Base-by-base conservation (phyloP, 2,888 invertebrate genomes). In the Conus canariensis region DNA sequence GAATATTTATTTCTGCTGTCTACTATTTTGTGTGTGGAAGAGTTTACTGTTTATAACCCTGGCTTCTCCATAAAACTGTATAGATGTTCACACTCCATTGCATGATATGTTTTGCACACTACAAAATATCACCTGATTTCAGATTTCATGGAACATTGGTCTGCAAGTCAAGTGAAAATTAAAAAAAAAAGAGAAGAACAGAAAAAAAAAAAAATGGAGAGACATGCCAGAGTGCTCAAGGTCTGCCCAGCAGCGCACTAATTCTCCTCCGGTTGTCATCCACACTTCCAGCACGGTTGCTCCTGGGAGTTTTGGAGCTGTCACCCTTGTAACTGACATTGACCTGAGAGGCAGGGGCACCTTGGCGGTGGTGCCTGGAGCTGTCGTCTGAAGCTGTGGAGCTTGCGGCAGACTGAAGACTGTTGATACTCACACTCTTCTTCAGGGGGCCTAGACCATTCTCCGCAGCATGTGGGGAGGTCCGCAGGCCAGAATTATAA, bases 231-330 rank as follows among this genome's bases (percentile, higher is more conserved):
- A 9, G 25, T 19, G 1, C 16, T 87, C 89, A 90, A n/a, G 90
- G 92, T 85, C 93, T 94, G 12, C 94, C 95, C 56, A 94, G 91
- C 64, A 94, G 93, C 14, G 93, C 92, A 22, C 94, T 94, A 56
- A 95, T 95, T 87, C 95, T 92, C 82, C 92, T 92, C 70, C 94
- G 91, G 88, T 93, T 95, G 67, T 94, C 94, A 16, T 93, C 92
- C 16, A 88, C 67, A 19, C 90, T 85, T 25, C 90, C 90, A 16
- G 83, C 74, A 58, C 89, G 83, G 86, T 90, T 86, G 19, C 80
- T 88, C 80, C 70, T 58, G 59, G 64, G 45, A 30, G 58, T 56
- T 30, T 88, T 90, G 70, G 60, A 74, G 25, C 14, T 30, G 10
- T 88, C 86, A 4, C 90, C 87, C 74, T 60, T 92, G 86, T 90